A percentile compares a stretch with the other conserved stretches of the same genome.
Conservation (phyloP, 1,140 invertebrate species). For the Laodelphax striatellus region DNA sequence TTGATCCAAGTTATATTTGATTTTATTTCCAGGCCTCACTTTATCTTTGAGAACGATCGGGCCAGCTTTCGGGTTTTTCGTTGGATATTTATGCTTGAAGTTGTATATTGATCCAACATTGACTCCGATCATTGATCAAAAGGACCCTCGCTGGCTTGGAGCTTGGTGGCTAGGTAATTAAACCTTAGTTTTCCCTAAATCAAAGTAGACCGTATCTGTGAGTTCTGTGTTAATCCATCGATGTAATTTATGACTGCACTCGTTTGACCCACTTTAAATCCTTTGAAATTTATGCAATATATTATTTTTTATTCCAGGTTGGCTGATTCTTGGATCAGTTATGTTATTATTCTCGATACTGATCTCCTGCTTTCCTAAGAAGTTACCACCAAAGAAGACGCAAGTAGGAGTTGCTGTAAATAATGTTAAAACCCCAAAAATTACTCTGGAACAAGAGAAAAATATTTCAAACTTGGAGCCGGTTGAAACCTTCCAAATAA, state of each 20-base stretch:
- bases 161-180: constrained; percentile 50
- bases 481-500: background rate
- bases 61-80: constrained; percentile 41
- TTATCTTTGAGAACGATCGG: constrained; percentile 45
- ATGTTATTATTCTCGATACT: constrained; percentile 45
- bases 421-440: constrained; percentile 1
- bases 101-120: constrained; percentile 49
- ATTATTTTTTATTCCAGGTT: constrained; percentile 29
- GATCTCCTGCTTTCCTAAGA: constrained; percentile 45
- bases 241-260: too few relatives aligned
- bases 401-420: constrained; percentile 6
- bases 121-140: constrained; percentile 46
- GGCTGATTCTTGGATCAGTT: constrained; percentile 42
- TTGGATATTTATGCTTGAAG: constrained; percentile 43
- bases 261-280: too few relatives aligned
- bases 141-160: constrained; percentile 53
- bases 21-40: constrained; percentile 39
- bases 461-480: background rate
- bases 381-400: constrained; percentile 32
- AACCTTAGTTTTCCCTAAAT: background rate
- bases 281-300: too few relatives aligned
- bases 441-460: background rate
- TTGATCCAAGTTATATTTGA: too few relatives aligned
- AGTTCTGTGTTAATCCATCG: too few relatives aligned
- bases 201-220: too few relatives aligned